Evolutionary conservation across 2,888 invertebrate species (phyloP).

Genomic region (Syrphus vitripennis): DNA sequence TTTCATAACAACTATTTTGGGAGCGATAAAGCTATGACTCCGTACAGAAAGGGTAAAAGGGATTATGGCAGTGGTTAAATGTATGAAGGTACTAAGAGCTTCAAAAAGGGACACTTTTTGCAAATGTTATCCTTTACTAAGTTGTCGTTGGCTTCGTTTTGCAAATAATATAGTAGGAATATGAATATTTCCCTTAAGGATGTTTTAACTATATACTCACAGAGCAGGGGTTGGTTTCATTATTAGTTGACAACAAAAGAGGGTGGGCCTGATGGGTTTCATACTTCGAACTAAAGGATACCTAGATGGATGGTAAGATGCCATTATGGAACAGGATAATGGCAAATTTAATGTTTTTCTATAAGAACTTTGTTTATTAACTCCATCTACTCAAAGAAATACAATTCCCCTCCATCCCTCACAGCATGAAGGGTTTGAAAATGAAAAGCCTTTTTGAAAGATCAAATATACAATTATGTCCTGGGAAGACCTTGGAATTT

Average conservation of each 20-base stretch:
- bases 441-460: conserved; percentile 1
- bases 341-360: conserved; percentile 69
- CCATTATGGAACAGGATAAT: conserved; percentile 43
- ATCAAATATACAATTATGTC: conserved; percentile 22
- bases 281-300: background rate
- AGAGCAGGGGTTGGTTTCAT: background rate
- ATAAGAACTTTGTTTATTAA: conserved; percentile 66
- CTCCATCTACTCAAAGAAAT: conserved; percentile 35
- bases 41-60: conserved; percentile 53
- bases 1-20: conserved; percentile 24
- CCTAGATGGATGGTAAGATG: background rate
- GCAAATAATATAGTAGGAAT: background rate
- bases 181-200: conserved; percentile 23
- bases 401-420: background rate
- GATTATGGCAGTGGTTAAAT: conserved; percentile 59
- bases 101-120: conserved; percentile 56
- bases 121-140: conserved; percentile 58
- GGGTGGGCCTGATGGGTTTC: background rate
- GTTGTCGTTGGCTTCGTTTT: conserved; percentile 2
- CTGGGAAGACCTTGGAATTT: conserved; percentile 44
- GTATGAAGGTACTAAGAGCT: conserved; percentile 39
- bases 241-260: conserved; percentile 8
- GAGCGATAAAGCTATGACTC: conserved; percentile 14
- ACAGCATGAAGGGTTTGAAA: background rate
- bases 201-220: background rate